These are phyloP conservation scores for Lamellibrachia satsuma DNA, from an alignment of 2,888 invertebrate species.

Conservation along the genomic window DNA sequence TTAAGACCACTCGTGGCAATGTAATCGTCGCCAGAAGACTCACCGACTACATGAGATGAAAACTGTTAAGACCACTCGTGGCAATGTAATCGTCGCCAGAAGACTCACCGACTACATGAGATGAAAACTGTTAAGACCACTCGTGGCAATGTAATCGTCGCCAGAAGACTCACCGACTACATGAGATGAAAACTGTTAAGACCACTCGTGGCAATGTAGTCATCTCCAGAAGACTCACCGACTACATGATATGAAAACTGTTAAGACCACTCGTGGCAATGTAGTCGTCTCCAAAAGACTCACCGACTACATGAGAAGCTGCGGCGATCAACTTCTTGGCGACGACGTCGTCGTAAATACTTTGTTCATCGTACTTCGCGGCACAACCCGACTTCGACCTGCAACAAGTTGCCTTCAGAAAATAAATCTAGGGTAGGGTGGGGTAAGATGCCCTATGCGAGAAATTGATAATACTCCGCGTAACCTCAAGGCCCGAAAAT, in stretches of 20 bases:
- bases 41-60: not conserved
- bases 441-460: too few relatives aligned
- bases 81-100: not conserved
- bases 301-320: slow-evolving; percentile 42
- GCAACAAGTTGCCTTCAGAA: not conserved
- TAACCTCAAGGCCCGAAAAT: too few relatives aligned
- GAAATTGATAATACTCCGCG: too few relatives aligned
- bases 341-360: slow-evolving; percentile 43
- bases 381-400: slow-evolving; percentile 43
- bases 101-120: slow-evolving; percentile 41
- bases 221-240: not conserved
- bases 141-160: not conserved
- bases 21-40: not conserved
- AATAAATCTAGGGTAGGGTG: not conserved
- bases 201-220: not conserved
- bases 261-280: not conserved
- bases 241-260: not conserved
- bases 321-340: slow-evolving; percentile 43
- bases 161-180: not conserved
- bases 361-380: slow-evolving; percentile 40
- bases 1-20: too few relatives aligned
- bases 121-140: not conserved
- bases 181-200: too few relatives aligned
- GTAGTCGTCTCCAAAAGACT: slow-evolving; percentile 6
- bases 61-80: not conserved